These are phyloP conservation scores for fruit fly (Drosophila melanogaster) DNA, from an alignment of 1,140 invertebrate species.

Conservation along the genomic window Release_6_plus_ISO1_MT NT_033777.3:8149001-8149500, in stretches of 20 bases:
- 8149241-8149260: slow-evolving; percentile 30
- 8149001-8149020: slow-evolving; percentile 26
- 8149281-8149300: slow-evolving; percentile 84
- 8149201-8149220: slow-evolving; percentile 9
- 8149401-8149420: slow-evolving; percentile 85
- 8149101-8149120: no score
- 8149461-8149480: slow-evolving; percentile 31
- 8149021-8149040: neutral
- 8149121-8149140: no score
- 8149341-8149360: slow-evolving; percentile 84
- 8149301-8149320: slow-evolving; percentile 84
- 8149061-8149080: no score
- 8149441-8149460: slow-evolving; percentile 84
- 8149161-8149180: no score
- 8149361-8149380: slow-evolving; percentile 83
- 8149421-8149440: slow-evolving; percentile 84
- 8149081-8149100: no score
- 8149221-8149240: slow-evolving; percentile 41
- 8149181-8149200: neutral
- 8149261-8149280: slow-evolving; percentile 83
- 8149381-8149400: slow-evolving; percentile 84
- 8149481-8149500: slow-evolving; percentile 26
- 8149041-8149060: slow-evolving; percentile 6
- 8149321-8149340: slow-evolving; percentile 78
- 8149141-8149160: no score